Conservation (phyloP, 2,888 invertebrate species). For the Agonum fuliginosum region DNA sequence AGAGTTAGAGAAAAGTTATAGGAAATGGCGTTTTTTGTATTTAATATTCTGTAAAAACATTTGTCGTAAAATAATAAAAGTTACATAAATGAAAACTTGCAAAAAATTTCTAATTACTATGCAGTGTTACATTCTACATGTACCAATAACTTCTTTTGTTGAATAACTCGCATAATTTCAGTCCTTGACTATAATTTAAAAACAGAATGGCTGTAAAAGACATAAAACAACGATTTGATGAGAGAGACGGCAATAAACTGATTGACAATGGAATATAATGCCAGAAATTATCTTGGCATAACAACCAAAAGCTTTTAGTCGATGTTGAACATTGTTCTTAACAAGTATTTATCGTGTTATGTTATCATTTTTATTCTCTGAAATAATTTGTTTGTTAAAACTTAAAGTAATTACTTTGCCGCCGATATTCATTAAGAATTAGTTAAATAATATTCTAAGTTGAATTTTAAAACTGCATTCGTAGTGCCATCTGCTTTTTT, state of each 20-base stretch:
- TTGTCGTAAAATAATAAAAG: too few species aligned
- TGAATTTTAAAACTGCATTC: too few species aligned
- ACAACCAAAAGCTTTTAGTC: slow-evolving; percentile 55
- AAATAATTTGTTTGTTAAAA: slow-evolving; percentile 10
- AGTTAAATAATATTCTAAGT: too few species aligned
- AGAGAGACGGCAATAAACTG: slow-evolving; percentile 5
- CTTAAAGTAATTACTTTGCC: too few species aligned
- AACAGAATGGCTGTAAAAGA: slow-evolving; percentile 17
- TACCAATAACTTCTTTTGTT: not conserved
- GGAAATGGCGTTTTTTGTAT: too few species aligned
- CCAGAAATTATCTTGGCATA: slow-evolving; percentile 25
- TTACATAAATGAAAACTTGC: too few species aligned
- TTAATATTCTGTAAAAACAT: too few species aligned
- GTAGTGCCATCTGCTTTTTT: too few species aligned
- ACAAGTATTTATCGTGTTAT: slow-evolving; percentile 20
- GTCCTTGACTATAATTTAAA: slow-evolving; percentile 35
- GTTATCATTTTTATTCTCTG: slow-evolving; percentile 27
- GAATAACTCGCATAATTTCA: slow-evolving; percentile 12
- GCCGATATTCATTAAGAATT: too few species aligned
- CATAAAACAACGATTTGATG: slow-evolving; percentile 23
- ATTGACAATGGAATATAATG: slow-evolving; percentile 32
- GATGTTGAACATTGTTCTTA: slow-evolving; percentile 41
- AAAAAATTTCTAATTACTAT: not conserved
- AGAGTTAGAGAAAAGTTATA: too few species aligned
- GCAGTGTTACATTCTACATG: not conserved